Evolutionary conservation across 2,113 vertebrate species (phyloP).

Genomic region (Rallus limicola): DNA sequence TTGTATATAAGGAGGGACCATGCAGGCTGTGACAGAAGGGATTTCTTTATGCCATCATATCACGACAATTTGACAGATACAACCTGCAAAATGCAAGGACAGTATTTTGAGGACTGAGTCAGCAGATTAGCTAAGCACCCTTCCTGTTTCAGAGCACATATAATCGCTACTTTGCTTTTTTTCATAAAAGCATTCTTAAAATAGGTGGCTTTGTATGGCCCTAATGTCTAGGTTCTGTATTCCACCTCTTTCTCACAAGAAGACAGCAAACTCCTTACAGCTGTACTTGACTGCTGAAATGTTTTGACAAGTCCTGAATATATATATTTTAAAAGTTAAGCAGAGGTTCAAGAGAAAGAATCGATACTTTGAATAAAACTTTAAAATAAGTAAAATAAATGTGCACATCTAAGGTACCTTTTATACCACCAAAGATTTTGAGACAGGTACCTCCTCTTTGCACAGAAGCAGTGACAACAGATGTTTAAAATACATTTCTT

Average conservation of each 20-base stretch:
- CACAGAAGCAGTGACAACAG: neutral
- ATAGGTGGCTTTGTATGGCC: neutral
- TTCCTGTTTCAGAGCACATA: neutral
- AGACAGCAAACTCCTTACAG: neutral
- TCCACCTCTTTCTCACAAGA: neutral
- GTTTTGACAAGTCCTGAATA: neutral
- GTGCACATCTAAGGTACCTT: neutral
- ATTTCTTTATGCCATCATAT: neutral
- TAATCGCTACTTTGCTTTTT: neutral
- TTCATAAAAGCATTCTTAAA: neutral
- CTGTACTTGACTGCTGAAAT: neutral
- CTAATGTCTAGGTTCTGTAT: neutral
- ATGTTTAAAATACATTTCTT: neutral
- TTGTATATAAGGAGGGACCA: neutral
- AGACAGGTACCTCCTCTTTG: neutral
- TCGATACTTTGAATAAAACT: neutral
- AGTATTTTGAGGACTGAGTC: neutral
- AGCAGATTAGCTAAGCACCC: neutral
- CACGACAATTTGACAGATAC: neutral
- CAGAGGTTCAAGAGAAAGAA: neutral
- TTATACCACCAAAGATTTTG: neutral
- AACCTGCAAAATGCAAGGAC: neutral
- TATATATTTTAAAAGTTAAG: neutral
- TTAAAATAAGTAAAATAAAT: neutral
- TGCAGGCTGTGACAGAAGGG: neutral